Evolutionary conservation across 2,113 vertebrate species (phyloP).

Genomic region (Otis tarda): DNA sequence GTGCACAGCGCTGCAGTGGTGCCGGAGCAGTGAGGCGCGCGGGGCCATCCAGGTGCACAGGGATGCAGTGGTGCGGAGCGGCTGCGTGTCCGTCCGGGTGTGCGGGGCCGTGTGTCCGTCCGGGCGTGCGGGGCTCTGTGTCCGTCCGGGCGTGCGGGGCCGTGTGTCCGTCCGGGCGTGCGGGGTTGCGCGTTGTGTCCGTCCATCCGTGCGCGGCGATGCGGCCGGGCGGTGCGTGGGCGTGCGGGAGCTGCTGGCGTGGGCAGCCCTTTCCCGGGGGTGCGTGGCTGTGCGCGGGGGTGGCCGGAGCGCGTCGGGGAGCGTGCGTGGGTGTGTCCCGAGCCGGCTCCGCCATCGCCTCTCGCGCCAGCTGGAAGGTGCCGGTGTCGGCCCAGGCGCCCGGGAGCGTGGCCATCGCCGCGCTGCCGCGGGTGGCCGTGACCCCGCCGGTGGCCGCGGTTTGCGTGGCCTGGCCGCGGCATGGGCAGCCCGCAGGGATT

Average conservation of each 20-base stretch:
- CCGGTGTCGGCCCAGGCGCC: neutral
- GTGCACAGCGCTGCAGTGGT: too few relatives aligned
- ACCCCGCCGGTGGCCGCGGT: neutral
- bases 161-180: neutral
- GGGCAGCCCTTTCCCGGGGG: neutral
- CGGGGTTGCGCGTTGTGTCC: too few relatives aligned
- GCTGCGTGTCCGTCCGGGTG: too few relatives aligned
- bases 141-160: too few relatives aligned
- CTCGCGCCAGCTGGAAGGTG: neutral
- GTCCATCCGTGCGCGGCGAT: neutral
- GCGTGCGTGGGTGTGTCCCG: slow-evolving; percentile 35
- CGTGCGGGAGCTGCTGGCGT: neutral
- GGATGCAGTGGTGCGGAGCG: too few relatives aligned
- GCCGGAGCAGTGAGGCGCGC: too few relatives aligned
- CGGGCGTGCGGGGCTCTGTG: neutral
- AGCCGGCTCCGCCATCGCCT: neutral
- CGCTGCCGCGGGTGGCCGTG: neutral
- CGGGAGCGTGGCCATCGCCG: neutral
- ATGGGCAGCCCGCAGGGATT: neutral
- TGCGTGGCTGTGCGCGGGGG: neutral
- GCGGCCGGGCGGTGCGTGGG: neutral
- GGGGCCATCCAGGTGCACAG: neutral
- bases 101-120: neutral
- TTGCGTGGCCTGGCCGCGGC: neutral
- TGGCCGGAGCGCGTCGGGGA: neutral